Percentiles rank a stretch among this genome's conserved stretches.
Evolutionary conservation across 2,113 vertebrate genomes (phyloP).

Genomic region (Myocastor coypus): DNA sequence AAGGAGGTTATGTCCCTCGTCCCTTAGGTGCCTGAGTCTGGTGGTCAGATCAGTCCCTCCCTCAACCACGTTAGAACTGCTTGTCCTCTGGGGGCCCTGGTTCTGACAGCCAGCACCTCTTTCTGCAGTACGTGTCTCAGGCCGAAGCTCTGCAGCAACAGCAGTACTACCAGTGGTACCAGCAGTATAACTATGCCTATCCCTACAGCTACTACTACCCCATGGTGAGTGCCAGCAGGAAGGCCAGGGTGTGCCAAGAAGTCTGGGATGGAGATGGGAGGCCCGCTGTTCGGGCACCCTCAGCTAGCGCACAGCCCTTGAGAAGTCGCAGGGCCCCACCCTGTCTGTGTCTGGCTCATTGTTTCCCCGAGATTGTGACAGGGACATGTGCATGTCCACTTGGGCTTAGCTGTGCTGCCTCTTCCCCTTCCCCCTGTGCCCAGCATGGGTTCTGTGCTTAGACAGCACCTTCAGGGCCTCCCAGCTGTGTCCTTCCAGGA

Average conservation of each 20-base stretch:
- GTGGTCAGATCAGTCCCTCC: background rate
- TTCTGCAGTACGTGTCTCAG: constrained; percentile 87
- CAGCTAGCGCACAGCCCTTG: background rate
- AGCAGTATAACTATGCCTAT: constrained; percentile 92
- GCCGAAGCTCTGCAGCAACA: constrained; percentile 89
- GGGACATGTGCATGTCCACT: rapidly evolving
- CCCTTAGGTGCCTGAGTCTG: background rate
- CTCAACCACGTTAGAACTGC: background rate
- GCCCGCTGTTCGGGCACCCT: rapidly evolving
- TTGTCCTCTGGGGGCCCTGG: rapidly evolving
- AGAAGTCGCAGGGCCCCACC: too few species aligned
- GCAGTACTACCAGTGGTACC: constrained; percentile 94
- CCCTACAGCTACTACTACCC: constrained; percentile 93
- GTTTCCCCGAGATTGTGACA: rapidly evolving
- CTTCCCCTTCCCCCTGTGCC: background rate
- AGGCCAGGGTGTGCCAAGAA: rapidly evolving
- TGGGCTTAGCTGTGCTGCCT: background rate
- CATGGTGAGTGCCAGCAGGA: constrained; percentile 85
- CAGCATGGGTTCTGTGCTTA: background rate
- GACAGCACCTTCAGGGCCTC: background rate
- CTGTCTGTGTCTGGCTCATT: rapidly evolving
- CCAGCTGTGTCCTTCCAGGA: rapidly evolving
- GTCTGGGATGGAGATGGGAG: rapidly evolving
- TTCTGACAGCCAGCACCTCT: rapidly evolving
- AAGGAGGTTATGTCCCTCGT: too few species aligned